Percentiles rank a stretch among this genome's conserved stretches.
phyloP scores from a whole-genome alignment of 2,797 vertebrate genomes.

The Pogonophryne albipinna region DNA sequence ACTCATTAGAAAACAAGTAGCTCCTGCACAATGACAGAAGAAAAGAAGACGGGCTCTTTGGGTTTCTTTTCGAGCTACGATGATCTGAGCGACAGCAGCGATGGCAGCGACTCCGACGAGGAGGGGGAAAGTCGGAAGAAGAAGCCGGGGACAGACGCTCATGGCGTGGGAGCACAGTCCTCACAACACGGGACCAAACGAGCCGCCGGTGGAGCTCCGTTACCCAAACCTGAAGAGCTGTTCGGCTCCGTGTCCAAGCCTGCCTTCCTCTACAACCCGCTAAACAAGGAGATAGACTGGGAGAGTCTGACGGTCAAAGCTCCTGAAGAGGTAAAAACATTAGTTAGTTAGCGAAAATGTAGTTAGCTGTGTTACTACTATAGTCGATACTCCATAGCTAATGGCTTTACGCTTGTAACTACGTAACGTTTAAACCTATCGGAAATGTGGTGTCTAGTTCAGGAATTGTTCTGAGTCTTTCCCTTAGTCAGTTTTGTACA shows the following conservation, averaged over 20 bases:
- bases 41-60: slow-evolving; percentile 87
- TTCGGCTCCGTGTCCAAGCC: slow-evolving; percentile 92
- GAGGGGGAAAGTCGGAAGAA: slow-evolving; percentile 59
- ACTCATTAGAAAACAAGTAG: fast-evolving
- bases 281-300: slow-evolving; percentile 95
- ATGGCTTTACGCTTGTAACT: background rate
- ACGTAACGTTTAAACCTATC: background rate
- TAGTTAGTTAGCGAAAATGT: background rate
- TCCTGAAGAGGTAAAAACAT: slow-evolving; percentile 90
- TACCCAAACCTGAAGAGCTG: slow-evolving; percentile 92
- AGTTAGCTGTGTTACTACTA: background rate
- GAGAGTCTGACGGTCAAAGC: slow-evolving; percentile 91
- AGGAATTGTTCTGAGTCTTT: background rate
- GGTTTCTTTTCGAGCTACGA: slow-evolving; percentile 93
- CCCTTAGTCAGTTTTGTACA: background rate
- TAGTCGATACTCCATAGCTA: background rate
- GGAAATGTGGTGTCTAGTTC: too few relatives aligned
- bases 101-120: slow-evolving; percentile 76
- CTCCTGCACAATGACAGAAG: slow-evolving; percentile 83
- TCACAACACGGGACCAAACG: slow-evolving; percentile 61
- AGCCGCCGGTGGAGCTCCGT: slow-evolving; percentile 63
- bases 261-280: slow-evolving; percentile 93
- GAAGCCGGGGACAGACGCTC: slow-evolving; percentile 57
- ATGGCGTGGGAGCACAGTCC: slow-evolving; percentile 36
- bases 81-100: slow-evolving; percentile 84